phyloP scores from a whole-genome alignment of 1,140 invertebrate species.

The Drosophila yakuba region DNA sequence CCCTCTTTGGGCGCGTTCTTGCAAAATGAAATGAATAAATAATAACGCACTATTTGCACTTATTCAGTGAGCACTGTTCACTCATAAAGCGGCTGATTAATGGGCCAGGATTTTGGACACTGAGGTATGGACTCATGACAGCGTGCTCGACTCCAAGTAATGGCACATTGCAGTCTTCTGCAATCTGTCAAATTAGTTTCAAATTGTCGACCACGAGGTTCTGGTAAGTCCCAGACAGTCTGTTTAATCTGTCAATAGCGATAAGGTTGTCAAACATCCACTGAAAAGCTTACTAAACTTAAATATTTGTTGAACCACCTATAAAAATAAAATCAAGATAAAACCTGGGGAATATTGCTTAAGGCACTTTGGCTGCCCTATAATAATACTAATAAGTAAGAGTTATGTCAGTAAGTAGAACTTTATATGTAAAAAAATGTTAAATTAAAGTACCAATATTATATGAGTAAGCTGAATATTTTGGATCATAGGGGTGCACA shows the following conservation, averaged over 20 bases:
- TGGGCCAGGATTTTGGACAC: conserved; percentile 25
- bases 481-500: too few species aligned
- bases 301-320: background rate
- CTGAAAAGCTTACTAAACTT: background rate
- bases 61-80: conserved; percentile 21
- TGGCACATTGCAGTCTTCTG: background rate
- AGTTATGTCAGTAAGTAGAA: too few species aligned
- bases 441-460: too few species aligned
- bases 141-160: background rate
- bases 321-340: background rate
- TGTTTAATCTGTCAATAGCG: conserved; percentile 17
- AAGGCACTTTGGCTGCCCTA: background rate
- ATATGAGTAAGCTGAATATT: too few species aligned
- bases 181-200: conserved; percentile 1
- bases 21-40: conserved; percentile 77
- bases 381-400: too few species aligned
- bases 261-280: conserved; percentile 13
- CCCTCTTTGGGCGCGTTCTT: conserved; percentile 23
- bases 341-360: background rate
- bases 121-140: conserved; percentile 20
- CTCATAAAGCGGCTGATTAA: conserved; percentile 69
- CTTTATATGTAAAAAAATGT: too few species aligned
- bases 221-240: background rate
- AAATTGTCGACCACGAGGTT: background rate
- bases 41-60: conserved; percentile 73